A percentile compares a stretch with the other conserved stretches of the same genome.
Conservation (phyloP, 2,797 vertebrate species). For the Sus cebifrons region DNA sequence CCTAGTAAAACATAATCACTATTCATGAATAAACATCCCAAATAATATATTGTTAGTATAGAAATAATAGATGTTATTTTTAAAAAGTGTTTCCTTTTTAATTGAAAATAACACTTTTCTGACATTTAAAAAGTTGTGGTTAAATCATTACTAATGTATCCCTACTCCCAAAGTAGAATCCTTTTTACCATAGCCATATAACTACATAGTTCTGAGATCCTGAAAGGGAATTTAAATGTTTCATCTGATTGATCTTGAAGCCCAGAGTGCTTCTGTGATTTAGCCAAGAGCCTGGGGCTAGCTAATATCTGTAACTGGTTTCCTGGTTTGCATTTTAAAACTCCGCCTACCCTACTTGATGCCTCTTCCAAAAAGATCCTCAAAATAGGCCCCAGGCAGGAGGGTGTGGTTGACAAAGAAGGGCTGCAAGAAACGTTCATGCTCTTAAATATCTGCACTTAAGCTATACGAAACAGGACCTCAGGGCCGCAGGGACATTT, state of each 20-base stretch:
- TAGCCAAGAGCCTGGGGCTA: slow-evolving; percentile 21
- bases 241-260: slow-evolving; percentile 47
- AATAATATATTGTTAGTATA: background rate
- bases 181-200: slow-evolving; percentile 31
- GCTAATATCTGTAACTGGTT: background rate
- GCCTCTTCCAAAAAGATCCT: background rate
- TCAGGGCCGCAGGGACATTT: background rate
- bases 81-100: slow-evolving; percentile 33
- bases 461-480: background rate
- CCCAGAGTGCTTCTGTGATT: background rate
- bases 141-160: slow-evolving; percentile 36
- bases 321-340: slow-evolving; percentile 35
- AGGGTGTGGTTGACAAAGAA: background rate
- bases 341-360: background rate
- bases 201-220: slow-evolving; percentile 40
- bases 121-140: slow-evolving; percentile 34
- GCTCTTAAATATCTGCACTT: slow-evolving; percentile 43
- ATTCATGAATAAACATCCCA: background rate
- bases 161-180: background rate
- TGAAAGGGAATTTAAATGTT: slow-evolving; percentile 18
- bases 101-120: background rate
- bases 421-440: background rate
- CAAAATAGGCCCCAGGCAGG: background rate
- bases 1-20: background rate
- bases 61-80: slow-evolving; percentile 52